Base-by-base conservation (phyloP, 2,888 invertebrate species). In the Diaphora mendica region DNA sequence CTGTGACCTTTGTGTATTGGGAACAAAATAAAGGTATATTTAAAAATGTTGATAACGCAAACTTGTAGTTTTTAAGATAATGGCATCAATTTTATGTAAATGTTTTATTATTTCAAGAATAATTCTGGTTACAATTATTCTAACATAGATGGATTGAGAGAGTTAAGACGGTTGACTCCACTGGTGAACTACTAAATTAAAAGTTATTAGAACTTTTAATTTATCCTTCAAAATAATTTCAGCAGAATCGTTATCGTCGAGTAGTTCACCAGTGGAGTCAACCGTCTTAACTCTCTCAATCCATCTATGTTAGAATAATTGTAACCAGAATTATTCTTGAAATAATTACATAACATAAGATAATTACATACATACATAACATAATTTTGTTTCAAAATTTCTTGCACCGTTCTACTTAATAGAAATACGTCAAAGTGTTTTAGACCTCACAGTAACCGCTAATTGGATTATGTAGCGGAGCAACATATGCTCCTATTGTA, bases 1-100 rank as follows among this genome's bases (percentile, higher is more conserved):
- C 64, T 70, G 64, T 68, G 84, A 88, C 88, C 86, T 85, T 69
- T 77, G 73, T 72, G 51, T 76, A 48, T 74, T 59, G 66, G 68
- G 33, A 67, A 39, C 78, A 66, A 82, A 82, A 83, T 85, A 81
- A 81, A 85, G 78, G 78, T 83, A 84, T 80, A 64, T 76, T 69
- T 68, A 78, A 79, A 74, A 70, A 74, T 64, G 69, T 7, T 74
- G 13, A 64, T 72, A 17, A 62, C 62, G 7, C 5, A 62, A 30
- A 30, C 23, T 26, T 26, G 26, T 59, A 15, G 13, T 59, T 59
- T 59, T 30, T 0, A 30, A 62, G 30, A 17, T 62, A 62, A 62
- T 7, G 1, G 30, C 30, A 26, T 7, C 17, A 59, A 15, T 62
- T 30, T 30, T 30, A 15, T 30, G 17, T 30, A 17, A 30, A 62